Conservation (phyloP, 2,888 invertebrate genomes). For the Trissolcus brochymenae region DNA sequence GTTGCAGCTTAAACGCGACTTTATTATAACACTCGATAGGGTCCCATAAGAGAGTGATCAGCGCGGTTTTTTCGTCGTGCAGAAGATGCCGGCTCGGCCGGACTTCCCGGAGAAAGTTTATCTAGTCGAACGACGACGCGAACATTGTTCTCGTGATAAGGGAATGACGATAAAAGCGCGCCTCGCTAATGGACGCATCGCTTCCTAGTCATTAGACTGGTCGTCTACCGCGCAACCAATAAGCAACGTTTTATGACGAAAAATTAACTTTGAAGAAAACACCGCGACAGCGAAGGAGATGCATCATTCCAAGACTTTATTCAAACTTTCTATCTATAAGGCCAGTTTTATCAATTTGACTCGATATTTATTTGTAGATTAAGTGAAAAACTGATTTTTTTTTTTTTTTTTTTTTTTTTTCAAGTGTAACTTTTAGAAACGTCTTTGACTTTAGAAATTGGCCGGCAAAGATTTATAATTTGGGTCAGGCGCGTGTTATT, state of each 20-base stretch:
- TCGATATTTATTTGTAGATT: no score
- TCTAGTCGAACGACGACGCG: background rate
- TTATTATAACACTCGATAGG: slow-evolving; percentile 47
- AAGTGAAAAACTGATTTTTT: no score
- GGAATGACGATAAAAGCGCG: slow-evolving; percentile 27
- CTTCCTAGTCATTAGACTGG: slow-evolving; percentile 37
- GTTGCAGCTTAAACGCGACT: slow-evolving; percentile 27
- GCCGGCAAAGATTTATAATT: no score
- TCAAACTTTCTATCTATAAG: slow-evolving; percentile 23
- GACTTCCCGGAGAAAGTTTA: slow-evolving; percentile 45
- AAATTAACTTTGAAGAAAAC: slow-evolving; percentile 20
- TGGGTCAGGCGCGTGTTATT: no score
- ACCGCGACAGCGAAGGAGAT: no score
- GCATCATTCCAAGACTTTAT: background rate
- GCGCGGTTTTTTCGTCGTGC: slow-evolving; percentile 22
- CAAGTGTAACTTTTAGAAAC: no score
- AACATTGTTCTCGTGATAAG: slow-evolving; percentile 37
- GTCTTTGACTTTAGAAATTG: no score
- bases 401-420: no score
- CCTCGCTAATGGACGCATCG: slow-evolving; percentile 17
- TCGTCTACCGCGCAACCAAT: slow-evolving; percentile 10
- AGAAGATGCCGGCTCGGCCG: slow-evolving; percentile 18
- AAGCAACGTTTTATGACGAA: slow-evolving; percentile 33
- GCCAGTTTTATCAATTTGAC: background rate
- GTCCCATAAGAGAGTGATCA: slow-evolving; percentile 24